Conservation (phyloP, 2,888 invertebrate genomes). For the Disparrhopalites patrizii region DNA sequence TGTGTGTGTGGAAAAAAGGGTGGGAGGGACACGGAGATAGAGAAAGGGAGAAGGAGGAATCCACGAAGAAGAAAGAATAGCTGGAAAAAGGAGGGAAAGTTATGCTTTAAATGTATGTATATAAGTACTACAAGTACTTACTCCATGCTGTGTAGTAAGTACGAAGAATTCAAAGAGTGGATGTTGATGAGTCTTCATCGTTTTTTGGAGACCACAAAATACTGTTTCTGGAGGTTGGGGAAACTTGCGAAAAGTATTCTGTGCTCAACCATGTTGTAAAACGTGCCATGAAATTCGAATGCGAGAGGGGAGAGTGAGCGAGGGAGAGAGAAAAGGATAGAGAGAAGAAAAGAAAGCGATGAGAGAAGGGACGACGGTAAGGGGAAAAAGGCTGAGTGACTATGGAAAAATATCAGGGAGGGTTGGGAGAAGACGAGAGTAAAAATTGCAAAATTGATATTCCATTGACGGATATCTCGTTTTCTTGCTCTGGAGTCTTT, state of each 20-base stretch:
- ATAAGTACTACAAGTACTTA: too few relatives aligned
- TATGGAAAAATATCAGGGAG: constrained; percentile 17
- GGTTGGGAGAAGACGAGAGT: constrained; percentile 24
- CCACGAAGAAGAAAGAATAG: too few relatives aligned
- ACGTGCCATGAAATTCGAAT: constrained; percentile 39
- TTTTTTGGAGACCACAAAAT: constrained; percentile 34
- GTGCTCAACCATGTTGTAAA: constrained; percentile 29
- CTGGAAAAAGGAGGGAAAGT: too few relatives aligned
- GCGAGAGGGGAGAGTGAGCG: constrained; percentile 20
- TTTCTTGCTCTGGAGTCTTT: constrained; percentile 37
- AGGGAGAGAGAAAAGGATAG: constrained; percentile 3
- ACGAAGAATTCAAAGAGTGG: neutral
- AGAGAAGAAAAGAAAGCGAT: too few relatives aligned
- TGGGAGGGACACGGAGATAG: neutral
- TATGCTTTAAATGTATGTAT: too few relatives aligned
- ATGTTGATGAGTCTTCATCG: constrained; percentile 26
- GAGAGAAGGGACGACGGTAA: too few relatives aligned
- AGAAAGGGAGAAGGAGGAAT: too few relatives aligned
- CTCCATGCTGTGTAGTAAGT: too few relatives aligned
- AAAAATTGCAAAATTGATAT: constrained; percentile 49
- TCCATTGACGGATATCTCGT: constrained; percentile 48
- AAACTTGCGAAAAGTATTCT: constrained; percentile 31
- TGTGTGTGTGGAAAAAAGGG: neutral
- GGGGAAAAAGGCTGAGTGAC: constrained; percentile 9
- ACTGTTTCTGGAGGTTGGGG: constrained; percentile 27